Conservation (phyloP, 2,888 invertebrate species). For the Drosophila longiperda region DNA sequence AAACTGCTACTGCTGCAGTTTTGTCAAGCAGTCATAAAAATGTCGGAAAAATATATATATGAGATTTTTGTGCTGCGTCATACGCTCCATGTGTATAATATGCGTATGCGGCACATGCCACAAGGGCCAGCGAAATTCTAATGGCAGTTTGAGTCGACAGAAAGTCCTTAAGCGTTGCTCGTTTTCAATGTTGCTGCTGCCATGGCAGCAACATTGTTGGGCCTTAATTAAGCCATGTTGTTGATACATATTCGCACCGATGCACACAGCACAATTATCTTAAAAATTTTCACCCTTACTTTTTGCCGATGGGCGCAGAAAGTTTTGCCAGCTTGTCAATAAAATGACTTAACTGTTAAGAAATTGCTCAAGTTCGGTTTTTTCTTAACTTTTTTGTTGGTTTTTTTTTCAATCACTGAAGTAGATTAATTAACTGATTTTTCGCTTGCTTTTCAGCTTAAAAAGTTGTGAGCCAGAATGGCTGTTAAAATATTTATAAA, state of each 20-base stretch:
- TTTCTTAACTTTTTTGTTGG: slow-evolving; percentile 4
- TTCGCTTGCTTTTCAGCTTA: slow-evolving; percentile 15
- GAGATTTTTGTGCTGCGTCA: slow-evolving; percentile 17
- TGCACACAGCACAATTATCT: slow-evolving; percentile 59
- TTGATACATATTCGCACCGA: slow-evolving; percentile 66
- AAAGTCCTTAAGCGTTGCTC: slow-evolving; percentile 7
- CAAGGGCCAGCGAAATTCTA: slow-evolving; percentile 15
- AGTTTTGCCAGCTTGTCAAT: slow-evolving; percentile 28
- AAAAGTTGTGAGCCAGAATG: slow-evolving; percentile 27
- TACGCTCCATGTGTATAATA: slow-evolving; percentile 37
- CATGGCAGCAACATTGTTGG: slow-evolving; percentile 20
- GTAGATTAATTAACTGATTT: slow-evolving; percentile 69
- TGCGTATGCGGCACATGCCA: slow-evolving; percentile 21
- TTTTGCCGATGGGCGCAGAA: slow-evolving; percentile 5
- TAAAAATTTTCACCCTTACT: slow-evolving; percentile 23
- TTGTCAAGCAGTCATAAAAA: slow-evolving; percentile 4
- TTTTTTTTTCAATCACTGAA: slow-evolving; percentile 20
- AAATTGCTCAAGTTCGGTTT: slow-evolving; percentile 29
- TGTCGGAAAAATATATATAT: slow-evolving; percentile 7
- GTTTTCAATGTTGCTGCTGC: slow-evolving; percentile 14
- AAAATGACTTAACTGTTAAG: slow-evolving; percentile 18
- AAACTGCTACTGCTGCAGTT: neutral
- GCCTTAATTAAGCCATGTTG: slow-evolving; percentile 63
- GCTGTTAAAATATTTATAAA: slow-evolving; percentile 23
- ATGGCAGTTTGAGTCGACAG: slow-evolving; percentile 13